Evolutionary conservation across 2,113 vertebrate species (phyloP).

Genomic region (Hylia prasina): DNA sequence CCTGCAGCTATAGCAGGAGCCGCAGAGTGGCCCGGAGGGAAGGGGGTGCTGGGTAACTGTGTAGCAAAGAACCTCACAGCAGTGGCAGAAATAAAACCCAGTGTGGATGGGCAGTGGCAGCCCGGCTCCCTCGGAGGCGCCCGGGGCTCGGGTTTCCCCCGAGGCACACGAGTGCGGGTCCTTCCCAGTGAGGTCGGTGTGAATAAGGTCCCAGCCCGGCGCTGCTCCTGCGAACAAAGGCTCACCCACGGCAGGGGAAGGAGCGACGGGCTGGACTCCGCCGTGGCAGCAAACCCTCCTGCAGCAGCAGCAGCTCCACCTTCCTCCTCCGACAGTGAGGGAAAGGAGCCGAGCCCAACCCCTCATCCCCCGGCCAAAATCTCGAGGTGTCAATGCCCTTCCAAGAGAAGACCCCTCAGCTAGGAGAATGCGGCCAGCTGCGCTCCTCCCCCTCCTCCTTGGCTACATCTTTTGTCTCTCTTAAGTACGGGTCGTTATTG

Average conservation of each 20-base stretch:
- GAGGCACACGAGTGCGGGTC: neutral
- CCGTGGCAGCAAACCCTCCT: neutral
- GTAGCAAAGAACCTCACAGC: no score
- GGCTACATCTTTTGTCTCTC: neutral
- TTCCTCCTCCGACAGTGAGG: neutral
- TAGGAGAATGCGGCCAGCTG: neutral
- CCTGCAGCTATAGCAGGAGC: neutral
- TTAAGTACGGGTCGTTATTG: neutral
- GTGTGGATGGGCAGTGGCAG: neutral
- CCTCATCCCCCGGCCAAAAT: neutral
- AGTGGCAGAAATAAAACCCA: accelerated
- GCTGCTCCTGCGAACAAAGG: neutral
- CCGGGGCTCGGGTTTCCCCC: neutral
- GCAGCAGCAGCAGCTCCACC: accelerated
- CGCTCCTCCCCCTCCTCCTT: neutral
- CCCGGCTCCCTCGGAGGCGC: neutral
- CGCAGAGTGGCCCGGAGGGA: neutral
- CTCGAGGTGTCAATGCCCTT: neutral
- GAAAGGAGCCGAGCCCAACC: neutral
- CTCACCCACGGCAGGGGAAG: no score
- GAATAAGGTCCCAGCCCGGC: neutral
- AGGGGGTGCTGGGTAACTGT: no score
- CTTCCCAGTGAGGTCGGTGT: neutral
- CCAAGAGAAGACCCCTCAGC: neutral
- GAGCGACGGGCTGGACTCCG: neutral